Percentiles rank a stretch among this genome's conserved stretches.
Evolutionary conservation across 1,140 invertebrate genomes (phyloP).

Genomic region (Drosophila melanogaster): Release_6_plus_ISO1_MT NT_037436.4:2018501-2019000

Average conservation of each 20-base stretch:
- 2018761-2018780: constrained; percentile 80
- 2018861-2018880: constrained; percentile 17
- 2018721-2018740: constrained; percentile 62
- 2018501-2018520: constrained; percentile 49
- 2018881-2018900: constrained; percentile 61
- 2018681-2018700: constrained; percentile 33
- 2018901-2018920: constrained; percentile 35
- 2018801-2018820: constrained; percentile 65
- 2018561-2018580: constrained; percentile 74
- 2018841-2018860: constrained; percentile 68
- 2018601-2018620: constrained; percentile 8
- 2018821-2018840: constrained; percentile 80
- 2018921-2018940: constrained; percentile 56
- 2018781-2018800: constrained; percentile 68
- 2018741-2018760: constrained; percentile 80
- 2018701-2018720: constrained; percentile 47
- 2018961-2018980: constrained; percentile 81
- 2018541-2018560: constrained; percentile 73
- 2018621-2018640: constrained; percentile 35
- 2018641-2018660: constrained; percentile 62
- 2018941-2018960: constrained; percentile 76
- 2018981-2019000: constrained; percentile 55
- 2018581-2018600: constrained; percentile 81
- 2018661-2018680: constrained; percentile 70
- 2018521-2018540: constrained; percentile 41